These are phyloP conservation scores for Operophtera brumata DNA, from an alignment of 2,888 invertebrate species.

Conservation along the genomic window DNA sequence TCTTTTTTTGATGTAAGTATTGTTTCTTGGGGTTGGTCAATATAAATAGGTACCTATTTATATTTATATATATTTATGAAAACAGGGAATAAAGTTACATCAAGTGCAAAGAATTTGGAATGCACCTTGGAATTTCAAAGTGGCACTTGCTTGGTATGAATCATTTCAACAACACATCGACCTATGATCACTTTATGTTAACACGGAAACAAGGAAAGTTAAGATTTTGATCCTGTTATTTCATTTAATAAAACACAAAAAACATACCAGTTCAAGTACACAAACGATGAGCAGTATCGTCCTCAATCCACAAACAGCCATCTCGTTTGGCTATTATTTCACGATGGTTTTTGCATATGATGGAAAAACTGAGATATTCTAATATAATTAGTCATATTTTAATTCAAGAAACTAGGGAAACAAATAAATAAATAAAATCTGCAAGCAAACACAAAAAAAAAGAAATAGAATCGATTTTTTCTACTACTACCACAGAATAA, in stretches of 20 bases:
- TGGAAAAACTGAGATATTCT: conserved; percentile 2
- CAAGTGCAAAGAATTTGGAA: no score
- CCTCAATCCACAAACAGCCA: conserved; percentile 75
- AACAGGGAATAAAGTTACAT: no score
- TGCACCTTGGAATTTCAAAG: no score
- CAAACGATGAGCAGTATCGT: conserved; percentile 72
- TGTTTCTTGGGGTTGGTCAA: no score
- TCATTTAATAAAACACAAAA: no score
- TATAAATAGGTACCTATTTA: no score
- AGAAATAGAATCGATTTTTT: no score
- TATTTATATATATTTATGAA: no score
- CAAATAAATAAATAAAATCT: background rate
- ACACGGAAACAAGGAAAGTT: conserved; percentile 1
- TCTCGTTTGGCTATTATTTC: conserved; percentile 41
- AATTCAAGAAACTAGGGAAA: conserved; percentile 12
- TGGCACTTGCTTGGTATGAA: background rate
- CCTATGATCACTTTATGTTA: background rate
- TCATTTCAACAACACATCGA: background rate
- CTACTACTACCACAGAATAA: no score
- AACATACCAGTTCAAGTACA: conserved; percentile 69
- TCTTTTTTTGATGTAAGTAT: no score
- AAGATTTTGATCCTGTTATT: background rate
- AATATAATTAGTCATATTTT: conserved; percentile 26
- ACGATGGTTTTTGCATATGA: conserved; percentile 8
- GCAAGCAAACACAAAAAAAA: background rate